A percentile compares a stretch with the other conserved stretches of the same genome.
Evolutionary conservation across 2,888 invertebrate species (phyloP).

Genomic region (Coenonympha glycerion): DNA sequence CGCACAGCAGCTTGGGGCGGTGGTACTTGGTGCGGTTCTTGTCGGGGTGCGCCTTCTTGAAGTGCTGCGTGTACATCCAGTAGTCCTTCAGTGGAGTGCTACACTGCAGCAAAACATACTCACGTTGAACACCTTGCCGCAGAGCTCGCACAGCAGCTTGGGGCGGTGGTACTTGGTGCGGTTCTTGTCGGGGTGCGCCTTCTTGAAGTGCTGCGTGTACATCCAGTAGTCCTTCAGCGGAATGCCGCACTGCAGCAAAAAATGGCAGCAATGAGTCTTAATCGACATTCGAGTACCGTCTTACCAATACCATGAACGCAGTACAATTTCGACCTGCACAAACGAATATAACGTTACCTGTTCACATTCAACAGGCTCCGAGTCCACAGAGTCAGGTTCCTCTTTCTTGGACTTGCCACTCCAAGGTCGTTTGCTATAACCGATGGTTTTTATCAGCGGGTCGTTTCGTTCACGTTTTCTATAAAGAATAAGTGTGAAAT

Average conservation of each 20-base stretch:
- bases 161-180: conserved; percentile 8
- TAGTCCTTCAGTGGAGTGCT: background rate
- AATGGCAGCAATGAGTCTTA: background rate
- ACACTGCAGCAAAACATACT: background rate
- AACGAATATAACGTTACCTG: background rate
- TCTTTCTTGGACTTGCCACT: background rate
- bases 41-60: background rate
- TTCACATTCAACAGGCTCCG: conserved; percentile 2
- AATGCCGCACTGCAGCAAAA: background rate
- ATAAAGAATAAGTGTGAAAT: too few species aligned
- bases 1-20: background rate
- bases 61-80: background rate
- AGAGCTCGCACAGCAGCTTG: conserved; percentile 4
- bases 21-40: background rate
- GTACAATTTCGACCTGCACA: too few species aligned
- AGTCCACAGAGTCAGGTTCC: background rate
- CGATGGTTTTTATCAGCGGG: background rate
- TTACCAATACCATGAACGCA: too few species aligned
- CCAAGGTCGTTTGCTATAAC: conserved; percentile 3
- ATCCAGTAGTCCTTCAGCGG: conserved; percentile 3
- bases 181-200: conserved; percentile 5
- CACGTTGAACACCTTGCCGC: conserved; percentile 3
- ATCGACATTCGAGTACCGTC: too few species aligned
- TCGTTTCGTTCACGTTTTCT: conserved; percentile 3
- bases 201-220: conserved; percentile 6